phyloP scores from a whole-genome alignment of 2,797 vertebrate species.

The Phaenicophaeus curvirostris region DNA sequence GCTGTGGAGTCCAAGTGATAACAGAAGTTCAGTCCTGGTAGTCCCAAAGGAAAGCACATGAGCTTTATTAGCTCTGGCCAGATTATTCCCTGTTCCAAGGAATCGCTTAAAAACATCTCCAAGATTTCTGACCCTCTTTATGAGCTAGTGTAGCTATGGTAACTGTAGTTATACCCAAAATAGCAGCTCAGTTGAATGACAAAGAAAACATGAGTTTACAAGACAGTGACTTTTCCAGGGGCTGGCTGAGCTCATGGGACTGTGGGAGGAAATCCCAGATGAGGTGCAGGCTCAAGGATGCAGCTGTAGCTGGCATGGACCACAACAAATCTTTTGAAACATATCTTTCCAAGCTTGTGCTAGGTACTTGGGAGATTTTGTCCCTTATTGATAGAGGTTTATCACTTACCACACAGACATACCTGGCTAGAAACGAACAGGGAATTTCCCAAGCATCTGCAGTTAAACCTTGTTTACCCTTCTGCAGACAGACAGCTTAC shows the following conservation, averaged over 20 bases:
- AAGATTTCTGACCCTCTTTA: conserved; percentile 62
- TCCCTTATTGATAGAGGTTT: background rate
- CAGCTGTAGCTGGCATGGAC: background rate
- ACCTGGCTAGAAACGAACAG: background rate
- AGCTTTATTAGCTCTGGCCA: background rate
- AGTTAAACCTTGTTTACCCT: background rate
- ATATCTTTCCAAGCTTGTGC: background rate
- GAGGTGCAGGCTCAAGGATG: background rate
- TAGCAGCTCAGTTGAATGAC: conserved; percentile 42
- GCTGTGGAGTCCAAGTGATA: fast-evolving
- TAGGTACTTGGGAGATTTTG: background rate
- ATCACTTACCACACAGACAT: background rate
- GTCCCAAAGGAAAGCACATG: background rate
- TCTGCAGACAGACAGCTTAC: background rate
- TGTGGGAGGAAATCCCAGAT: conserved; percentile 39
- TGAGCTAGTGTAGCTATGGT: conserved; percentile 53
- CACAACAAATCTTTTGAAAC: background rate
- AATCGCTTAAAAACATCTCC: conserved; percentile 9
- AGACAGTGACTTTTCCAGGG: conserved; percentile 38
- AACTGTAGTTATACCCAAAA: conserved; percentile 57
- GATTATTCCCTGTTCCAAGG: background rate
- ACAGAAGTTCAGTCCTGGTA: background rate
- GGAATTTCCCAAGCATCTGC: background rate
- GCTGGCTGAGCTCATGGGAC: conserved; percentile 20
- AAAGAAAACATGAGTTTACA: conserved; percentile 61